Conservation (phyloP, 2,797 vertebrate species). For the Nannoperca australis region DNA sequence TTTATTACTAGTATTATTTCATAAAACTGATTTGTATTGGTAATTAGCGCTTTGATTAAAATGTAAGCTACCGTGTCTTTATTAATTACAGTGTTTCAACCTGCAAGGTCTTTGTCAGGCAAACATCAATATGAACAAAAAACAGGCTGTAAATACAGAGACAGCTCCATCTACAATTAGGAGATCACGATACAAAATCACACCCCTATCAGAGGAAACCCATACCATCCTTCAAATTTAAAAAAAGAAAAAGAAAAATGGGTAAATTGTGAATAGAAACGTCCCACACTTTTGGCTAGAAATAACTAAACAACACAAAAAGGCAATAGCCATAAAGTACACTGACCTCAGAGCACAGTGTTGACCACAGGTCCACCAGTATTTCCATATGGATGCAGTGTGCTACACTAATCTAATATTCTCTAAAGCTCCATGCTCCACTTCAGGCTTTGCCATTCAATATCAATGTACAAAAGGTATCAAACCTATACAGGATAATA, state of each 20-base stretch:
- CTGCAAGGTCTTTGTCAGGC: too few species aligned
- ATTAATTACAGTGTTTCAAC: too few species aligned
- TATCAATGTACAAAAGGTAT: background rate
- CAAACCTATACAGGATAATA: background rate
- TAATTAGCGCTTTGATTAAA: too few species aligned
- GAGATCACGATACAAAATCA: too few species aligned
- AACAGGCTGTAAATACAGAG: too few species aligned
- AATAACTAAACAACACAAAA: background rate
- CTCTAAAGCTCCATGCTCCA: background rate
- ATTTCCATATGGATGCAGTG: background rate
- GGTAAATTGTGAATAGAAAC: background rate
- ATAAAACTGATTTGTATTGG: background rate
- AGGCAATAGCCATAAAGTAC: too few species aligned
- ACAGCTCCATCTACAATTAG: too few species aligned
- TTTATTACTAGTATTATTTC: background rate
- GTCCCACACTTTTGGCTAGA: background rate
- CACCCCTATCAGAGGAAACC: too few species aligned
- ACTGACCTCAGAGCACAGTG: background rate
- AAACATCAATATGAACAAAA: too few species aligned
- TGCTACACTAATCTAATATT: background rate
- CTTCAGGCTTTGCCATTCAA: background rate
- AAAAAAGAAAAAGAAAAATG: background rate
- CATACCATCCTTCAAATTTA: too few species aligned
- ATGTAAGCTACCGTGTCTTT: too few species aligned
- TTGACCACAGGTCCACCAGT: background rate